Base-by-base conservation (phyloP, 2,113 vertebrate genomes). In the Porphyrio hochstetteri region DNA sequence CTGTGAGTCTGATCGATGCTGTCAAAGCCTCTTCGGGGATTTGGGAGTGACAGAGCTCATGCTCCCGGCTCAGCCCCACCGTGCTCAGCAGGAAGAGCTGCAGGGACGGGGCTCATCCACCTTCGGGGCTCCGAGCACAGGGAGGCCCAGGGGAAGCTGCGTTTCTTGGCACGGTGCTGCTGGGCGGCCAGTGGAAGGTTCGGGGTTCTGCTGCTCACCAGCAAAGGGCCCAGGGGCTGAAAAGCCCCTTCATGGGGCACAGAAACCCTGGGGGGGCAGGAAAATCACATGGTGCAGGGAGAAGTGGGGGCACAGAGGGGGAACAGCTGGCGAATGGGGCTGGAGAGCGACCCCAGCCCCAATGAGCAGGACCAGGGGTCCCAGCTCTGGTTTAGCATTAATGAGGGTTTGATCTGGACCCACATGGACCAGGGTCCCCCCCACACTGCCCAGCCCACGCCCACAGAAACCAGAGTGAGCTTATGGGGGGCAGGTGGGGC, bases 51-150 rank as follows among this genome's bases (percentile, higher is more conserved):
- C 42, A 57, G 18, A 31, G 64, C 8, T 18, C 20, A 5, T 1
- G 57, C 8, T 77, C 28, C 57, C 3, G 4, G 20, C 57, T 50
- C 27, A 10, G 42, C 57, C 24, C 1, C 53, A 23, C 16, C 44
- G 1, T 0, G 1, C 28, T 31, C 8, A 20, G 15, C 14, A 12
- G 0, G 0, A 52, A 52, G 56, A 52, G 76, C 31, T 7, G 0
- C 2, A 13, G 21, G 40, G 38, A 2, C 10, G 18, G n/a, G 23
- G 28, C 44, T 18, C 48, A 3, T 14, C 52, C 4, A 44, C 25
- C 6, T 7, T 4, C 33, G 5, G 56, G 24, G 33, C 33, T 33
- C 59, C 21, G 59, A 40, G 38, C 28, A 25, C 55, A 21, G 20
- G 23, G 48, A 23, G 7, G 90, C 48, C 31, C 17, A 38, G 27